Evolutionary conservation across 2,797 vertebrate species (phyloP), one percentile per base, ranked within the genome.

Genomic region (Platyrinchus mystaceus): DNA sequence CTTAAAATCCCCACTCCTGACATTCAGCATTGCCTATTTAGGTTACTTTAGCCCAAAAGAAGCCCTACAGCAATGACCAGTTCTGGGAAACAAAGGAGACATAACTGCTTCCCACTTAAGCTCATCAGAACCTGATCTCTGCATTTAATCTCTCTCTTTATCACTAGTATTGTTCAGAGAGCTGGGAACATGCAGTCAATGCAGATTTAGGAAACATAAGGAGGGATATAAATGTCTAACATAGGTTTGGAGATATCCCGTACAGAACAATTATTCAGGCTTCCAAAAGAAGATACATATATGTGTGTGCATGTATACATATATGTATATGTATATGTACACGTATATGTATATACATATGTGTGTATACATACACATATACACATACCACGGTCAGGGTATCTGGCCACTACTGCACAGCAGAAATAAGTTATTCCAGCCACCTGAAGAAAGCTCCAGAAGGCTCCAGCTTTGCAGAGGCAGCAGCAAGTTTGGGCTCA

Each of bases 271-370:
- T 15, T 56, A 26, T 24, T 67, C 44, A 75, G 26, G 30, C 17
- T 84, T 23, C 21, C 41, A 30, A 34, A 70, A 66, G 21, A 83
- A 60, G 26, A 69, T 4, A 12, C 10, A 37, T 22, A 30, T 32
- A 36, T 58, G 16, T 6, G 2, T 7, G 24, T 17, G 37, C 27
- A 34, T 26, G 17, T 37, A 12, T 26, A 20, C 6, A 15, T 44
- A 8, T 22, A 22, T 3, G 5, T 30, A 26, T 17, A 14, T 14
- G 43, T 7, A 15, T 18, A 27, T 4, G 22, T 14, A 26, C 14
- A 13, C 3, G 13, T 6, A 4, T n/a, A 6, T 3, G 9, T 43
- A 43, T 43, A 30, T 17, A 22, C 4, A 16, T 6, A 3, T 28
- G 5, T 5, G 8, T 20, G 6, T 30, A 19, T 53, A 60, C 4